These are phyloP conservation scores for Typhlichthys eigenmanni DNA, from an alignment of 2,797 vertebrate species.

Conservation along the genomic window DNA sequence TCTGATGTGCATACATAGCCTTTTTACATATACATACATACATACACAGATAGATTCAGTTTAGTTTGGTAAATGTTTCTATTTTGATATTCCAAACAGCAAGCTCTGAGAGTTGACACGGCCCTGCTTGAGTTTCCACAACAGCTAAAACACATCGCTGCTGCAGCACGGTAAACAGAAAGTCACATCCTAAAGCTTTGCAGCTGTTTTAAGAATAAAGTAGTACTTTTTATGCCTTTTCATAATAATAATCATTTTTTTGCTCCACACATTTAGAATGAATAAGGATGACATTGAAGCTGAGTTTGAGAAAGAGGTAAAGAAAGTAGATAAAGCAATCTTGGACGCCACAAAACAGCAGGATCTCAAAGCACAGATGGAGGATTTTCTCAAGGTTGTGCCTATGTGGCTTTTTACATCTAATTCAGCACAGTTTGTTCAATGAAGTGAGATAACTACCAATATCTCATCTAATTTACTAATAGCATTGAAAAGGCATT, in stretches of 20 bases:
- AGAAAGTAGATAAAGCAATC: slow-evolving; percentile 64
- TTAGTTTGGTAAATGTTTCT: too few species aligned
- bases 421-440: not conserved
- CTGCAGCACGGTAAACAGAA: slow-evolving; percentile 73
- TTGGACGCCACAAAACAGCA: slow-evolving; percentile 62
- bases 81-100: slow-evolving; percentile 58
- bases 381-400: slow-evolving; percentile 72
- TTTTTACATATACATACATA: too few species aligned
- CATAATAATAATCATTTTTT: not conserved
- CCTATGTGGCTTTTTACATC: not conserved
- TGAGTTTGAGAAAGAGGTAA: slow-evolving; percentile 71
- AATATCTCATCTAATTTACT: too few species aligned
- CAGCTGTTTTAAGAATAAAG: not conserved
- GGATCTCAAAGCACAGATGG: slow-evolving; percentile 76
- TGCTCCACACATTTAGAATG: slow-evolving; percentile 61
- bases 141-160: slow-evolving; percentile 73
- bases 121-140: slow-evolving; percentile 76
- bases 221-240: not conserved
- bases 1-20: too few species aligned
- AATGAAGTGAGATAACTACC: not conserved
- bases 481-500: too few species aligned
- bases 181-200: not conserved
- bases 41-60: too few species aligned
- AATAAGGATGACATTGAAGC: slow-evolving; percentile 75
- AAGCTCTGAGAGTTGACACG: slow-evolving; percentile 78